Evolutionary conservation across 2,113 vertebrate genomes (phyloP).

Genomic region (Xenus cinereus): DNA sequence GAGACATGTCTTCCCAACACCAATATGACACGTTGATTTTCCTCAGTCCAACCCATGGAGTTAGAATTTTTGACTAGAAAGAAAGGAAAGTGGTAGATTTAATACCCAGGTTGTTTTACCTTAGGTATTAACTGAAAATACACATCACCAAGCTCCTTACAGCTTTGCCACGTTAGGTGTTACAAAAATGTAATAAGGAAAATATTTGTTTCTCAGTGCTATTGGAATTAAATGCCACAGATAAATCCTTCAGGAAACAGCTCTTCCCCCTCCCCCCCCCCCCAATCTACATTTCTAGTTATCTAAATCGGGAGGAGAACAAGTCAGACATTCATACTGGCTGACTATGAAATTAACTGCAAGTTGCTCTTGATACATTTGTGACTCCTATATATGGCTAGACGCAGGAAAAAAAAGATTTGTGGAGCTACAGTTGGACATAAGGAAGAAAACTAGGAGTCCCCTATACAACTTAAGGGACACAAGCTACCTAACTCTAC

Average conservation of each 20-base stretch:
- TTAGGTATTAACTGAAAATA: background rate
- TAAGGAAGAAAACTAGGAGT: background rate
- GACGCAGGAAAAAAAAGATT: background rate
- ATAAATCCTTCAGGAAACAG: background rate
- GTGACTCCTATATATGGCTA: background rate
- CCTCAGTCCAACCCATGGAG: conserved; percentile 94
- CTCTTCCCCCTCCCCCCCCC: too few relatives aligned
- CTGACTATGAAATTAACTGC: background rate
- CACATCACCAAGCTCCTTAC: too few relatives aligned
- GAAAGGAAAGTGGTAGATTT: background rate
- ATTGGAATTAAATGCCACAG: background rate
- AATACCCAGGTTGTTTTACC: background rate
- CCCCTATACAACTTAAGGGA: background rate
- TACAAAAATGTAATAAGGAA: background rate
- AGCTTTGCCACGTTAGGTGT: too few relatives aligned
- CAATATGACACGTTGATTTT: conserved; percentile 98
- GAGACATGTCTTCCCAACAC: conserved; percentile 99
- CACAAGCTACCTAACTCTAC: background rate
- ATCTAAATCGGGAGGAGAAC: background rate
- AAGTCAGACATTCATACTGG: background rate
- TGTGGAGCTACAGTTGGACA: background rate
- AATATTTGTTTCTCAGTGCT: background rate
- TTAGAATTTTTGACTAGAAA: conserved; percentile 84
- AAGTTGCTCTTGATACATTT: background rate
- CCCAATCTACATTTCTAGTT: background rate